These are phyloP conservation scores for Vireo altiloquus DNA, from an alignment of 2,113 vertebrate species.

Conservation along the genomic window DNA sequence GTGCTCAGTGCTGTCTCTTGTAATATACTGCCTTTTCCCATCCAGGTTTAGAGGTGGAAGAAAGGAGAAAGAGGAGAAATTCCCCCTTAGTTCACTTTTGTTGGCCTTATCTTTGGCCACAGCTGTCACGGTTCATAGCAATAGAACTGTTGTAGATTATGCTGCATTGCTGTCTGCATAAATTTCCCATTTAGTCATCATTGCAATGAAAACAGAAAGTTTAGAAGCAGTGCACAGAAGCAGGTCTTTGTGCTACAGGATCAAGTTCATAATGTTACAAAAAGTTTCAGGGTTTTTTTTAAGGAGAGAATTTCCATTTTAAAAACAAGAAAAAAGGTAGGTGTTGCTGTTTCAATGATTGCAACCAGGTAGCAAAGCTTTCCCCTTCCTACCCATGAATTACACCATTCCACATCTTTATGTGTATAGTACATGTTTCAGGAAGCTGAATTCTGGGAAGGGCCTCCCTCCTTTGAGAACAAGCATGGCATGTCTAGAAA, in stretches of 20 bases:
- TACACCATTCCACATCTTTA: neutral
- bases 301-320: neutral
- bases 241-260: neutral
- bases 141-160: neutral
- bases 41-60: neutral
- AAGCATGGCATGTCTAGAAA: neutral
- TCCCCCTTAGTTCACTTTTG: neutral
- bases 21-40: neutral
- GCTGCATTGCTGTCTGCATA: neutral
- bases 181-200: neutral
- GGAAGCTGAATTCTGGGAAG: neutral
- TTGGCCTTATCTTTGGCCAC: neutral
- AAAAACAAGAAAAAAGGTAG: neutral
- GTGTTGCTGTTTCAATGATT: neutral
- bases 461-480: neutral
- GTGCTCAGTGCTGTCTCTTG: neutral
- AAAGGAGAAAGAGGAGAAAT: neutral
- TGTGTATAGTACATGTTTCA: neutral
- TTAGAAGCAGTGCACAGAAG: neutral
- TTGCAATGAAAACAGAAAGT: neutral
- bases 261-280: neutral
- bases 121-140: neutral
- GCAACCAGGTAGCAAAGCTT: neutral
- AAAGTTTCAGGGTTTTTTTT: neutral
- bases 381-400: neutral